Percentiles rank a stretch among this genome's conserved stretches.
Conservation (phyloP, 2,888 invertebrate genomes). For the Xestia sexstrigata region DNA sequence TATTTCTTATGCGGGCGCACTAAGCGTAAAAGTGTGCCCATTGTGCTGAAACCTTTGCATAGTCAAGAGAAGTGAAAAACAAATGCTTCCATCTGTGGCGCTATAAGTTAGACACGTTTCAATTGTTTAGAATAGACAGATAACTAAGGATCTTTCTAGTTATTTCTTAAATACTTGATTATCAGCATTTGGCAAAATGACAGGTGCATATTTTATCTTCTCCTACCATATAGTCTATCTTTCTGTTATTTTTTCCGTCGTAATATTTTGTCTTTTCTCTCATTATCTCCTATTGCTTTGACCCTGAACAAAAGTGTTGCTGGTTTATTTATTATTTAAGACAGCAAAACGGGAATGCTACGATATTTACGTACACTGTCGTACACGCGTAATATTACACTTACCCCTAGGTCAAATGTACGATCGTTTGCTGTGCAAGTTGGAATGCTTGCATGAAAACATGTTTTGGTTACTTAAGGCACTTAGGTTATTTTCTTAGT, state of each 20-base stretch:
- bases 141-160: neutral
- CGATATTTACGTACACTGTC: constrained; percentile 20
- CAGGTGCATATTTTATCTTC: neutral
- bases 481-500: constrained; percentile 69
- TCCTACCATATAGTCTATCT: neutral
- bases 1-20: constrained; percentile 60
- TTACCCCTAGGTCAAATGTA: constrained; percentile 47
- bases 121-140: constrained; percentile 16
- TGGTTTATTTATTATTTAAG: constrained; percentile 48
- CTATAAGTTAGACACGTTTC: constrained; percentile 46
- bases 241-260: neutral
- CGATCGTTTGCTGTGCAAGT: constrained; percentile 57
- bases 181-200: neutral
- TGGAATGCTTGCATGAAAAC: constrained; percentile 68
- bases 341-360: constrained; percentile 23
- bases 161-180: neutral
- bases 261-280: constrained; percentile 9
- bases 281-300: neutral
- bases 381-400: constrained; percentile 25
- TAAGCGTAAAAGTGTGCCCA: constrained; percentile 74
- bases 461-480: constrained; percentile 71
- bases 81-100: constrained; percentile 65
- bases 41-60: constrained; percentile 76
- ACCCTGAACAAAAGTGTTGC: neutral
- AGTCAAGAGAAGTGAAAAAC: constrained; percentile 70